Base-by-base conservation (phyloP, 2,888 invertebrate genomes). In the Lasius fuliginosus region DNA sequence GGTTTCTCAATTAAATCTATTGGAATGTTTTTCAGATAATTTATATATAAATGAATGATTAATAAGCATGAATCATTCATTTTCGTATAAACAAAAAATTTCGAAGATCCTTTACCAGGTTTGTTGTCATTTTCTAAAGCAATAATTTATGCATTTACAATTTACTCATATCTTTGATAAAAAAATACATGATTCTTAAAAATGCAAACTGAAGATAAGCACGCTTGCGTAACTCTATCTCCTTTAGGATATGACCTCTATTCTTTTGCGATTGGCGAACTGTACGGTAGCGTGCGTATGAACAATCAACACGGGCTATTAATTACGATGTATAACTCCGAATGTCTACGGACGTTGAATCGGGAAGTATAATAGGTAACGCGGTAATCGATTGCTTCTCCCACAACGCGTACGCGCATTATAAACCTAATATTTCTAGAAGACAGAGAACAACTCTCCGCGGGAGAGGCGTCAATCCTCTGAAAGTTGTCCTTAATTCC, bases 301-400 rank as follows among this genome's bases (percentile, higher is more conserved):
- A 12, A 60, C 73, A 73, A 79, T 79, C 73, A 79, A 46, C 33
- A 11, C 36, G 79, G 23, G 33, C 73, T 27, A 60, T 79, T 71
- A 79, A 79, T 79, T 79, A 79, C 46, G 60, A 79, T 46, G 60
- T 79, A 71, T 71, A 71, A 71, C 46, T 71, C 58, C 71, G 79
- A 79, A 42, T 60, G 79, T 46, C 58, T 60, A 18, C 73, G 46
- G 46, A 60, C 60, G 46, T 71, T 79, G 36, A 79, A 60, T 71
- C 71, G 71, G 46, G 33, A 60, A 79, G 60, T 36, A 33, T 60
- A 77, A 77, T 77, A 67, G 77, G 77, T 58, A 77, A 77, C 76
- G 67, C 67, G 58, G 58, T 69, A 79, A 79, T 60, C 73, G 60
- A 58, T 79, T 71, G 58, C 58, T 23, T 65, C 36, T 71, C 36